Conservation (phyloP, 2,888 invertebrate species). For the Aelia acuminata region DNA sequence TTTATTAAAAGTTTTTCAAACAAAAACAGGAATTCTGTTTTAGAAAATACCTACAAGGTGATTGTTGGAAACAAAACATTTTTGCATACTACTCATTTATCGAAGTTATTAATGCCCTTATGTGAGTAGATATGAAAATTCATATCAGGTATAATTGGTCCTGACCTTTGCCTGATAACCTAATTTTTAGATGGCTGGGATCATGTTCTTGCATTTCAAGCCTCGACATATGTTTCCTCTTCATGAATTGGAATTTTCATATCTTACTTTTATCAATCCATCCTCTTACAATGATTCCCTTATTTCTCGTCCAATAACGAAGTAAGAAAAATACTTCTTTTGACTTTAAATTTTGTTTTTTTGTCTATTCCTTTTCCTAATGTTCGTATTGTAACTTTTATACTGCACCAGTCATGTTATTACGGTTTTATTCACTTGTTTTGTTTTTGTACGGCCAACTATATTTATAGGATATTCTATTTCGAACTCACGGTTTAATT, state of each 20-base stretch:
- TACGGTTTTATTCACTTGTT: constrained; percentile 6
- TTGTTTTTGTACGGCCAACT: background rate
- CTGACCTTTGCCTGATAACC: background rate
- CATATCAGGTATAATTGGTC: constrained; percentile 12
- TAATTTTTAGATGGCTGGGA: background rate
- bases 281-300: too few relatives aligned
- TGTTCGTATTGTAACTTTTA: background rate
- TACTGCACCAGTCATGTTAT: background rate
- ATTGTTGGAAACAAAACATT: background rate
- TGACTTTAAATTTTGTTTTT: background rate
- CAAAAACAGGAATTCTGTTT: too few relatives aligned
- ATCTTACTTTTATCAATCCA: background rate
- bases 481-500: constrained; percentile 50
- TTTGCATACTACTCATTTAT: background rate
- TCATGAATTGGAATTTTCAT: background rate
- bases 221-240: background rate
- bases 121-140: background rate
- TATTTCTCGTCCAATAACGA: too few relatives aligned
- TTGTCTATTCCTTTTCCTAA: too few relatives aligned
- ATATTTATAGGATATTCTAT: constrained; percentile 49
- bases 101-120: background rate
- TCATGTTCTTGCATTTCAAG: background rate
- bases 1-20: too few relatives aligned
- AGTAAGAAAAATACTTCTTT: background rate
- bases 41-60: background rate